Base-by-base conservation (phyloP, 2,888 invertebrate species). In the Oscheius sp. region DNA sequence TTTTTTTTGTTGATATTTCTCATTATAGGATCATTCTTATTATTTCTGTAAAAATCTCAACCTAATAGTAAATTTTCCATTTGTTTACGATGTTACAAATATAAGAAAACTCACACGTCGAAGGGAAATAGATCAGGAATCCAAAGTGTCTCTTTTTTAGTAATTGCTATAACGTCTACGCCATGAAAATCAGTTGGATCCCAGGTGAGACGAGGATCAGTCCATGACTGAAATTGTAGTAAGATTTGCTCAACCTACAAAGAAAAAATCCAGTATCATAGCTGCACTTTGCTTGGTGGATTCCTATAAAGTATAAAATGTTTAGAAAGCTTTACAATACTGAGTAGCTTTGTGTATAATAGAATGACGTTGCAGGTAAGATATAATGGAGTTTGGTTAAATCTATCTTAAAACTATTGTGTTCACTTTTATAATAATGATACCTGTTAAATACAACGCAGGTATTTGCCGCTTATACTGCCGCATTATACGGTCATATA, bases 381-480 rank as follows among this genome's bases (percentile, higher is more conserved):
- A 2, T 41, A 44, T 26, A 28, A 26, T 22, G 59, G 59, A 5
- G 14, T 14, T 17, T 30, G 41, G 8, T 44, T 44, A 41, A 28
- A 59, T 3, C 59, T 24, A 3, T 41, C 59, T 59, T 6, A n/a
- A n/a, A n/a, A n/a, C n/a, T n/a, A n/a, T n/a, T n/a, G n/a, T n/a
- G n/a, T n/a, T n/a, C n/a, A n/a, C n/a, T n/a, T n/a, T n/a, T n/a
- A n/a, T n/a, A n/a, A n/a, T n/a, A n/a, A n/a, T n/a, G n/a, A 14
- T 24, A 59, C 59, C 59, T 9, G 26, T 28, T 28, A 44, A 22
- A 14, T 59, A 59, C 22, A 59, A 24, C 2, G 59, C 59, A 17
- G 59, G 59, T 17, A 59, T n/a, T 20, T 59, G 26, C 17, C 41
- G 12, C n/a, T 59, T 59, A 9, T 59, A 59, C n/a, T n/a, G n/a